These are phyloP conservation scores for Antitype chi DNA, from an alignment of 2,888 invertebrate genomes.

Conservation along the genomic window DNA sequence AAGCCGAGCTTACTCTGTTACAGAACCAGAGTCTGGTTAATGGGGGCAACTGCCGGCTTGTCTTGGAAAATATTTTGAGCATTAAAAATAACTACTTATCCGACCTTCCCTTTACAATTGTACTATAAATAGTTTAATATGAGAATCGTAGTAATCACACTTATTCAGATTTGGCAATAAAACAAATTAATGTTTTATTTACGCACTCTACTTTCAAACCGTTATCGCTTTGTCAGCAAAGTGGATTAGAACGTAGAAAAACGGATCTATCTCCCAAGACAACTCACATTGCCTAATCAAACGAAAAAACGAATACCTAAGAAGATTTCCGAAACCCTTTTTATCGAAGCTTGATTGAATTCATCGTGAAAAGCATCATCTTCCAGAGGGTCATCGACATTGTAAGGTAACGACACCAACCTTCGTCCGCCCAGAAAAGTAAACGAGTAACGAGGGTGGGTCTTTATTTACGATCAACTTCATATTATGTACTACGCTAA, in stretches of 20 bases:
- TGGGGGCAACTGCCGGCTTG: background rate
- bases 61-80: slow-evolving; percentile 18
- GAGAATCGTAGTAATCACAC: background rate
- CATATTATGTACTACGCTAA: slow-evolving; percentile 66
- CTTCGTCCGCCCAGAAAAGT: slow-evolving; percentile 46
- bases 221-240: slow-evolving; percentile 5
- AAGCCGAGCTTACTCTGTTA: background rate
- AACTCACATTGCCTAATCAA: slow-evolving; percentile 2
- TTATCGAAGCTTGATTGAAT: slow-evolving; percentile 36
- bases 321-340: slow-evolving; percentile 23
- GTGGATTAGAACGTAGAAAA: slow-evolving; percentile 24
- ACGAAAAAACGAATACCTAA: slow-evolving; percentile 9
- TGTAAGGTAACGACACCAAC: slow-evolving; percentile 41
- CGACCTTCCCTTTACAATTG: background rate
- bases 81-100: slow-evolving; percentile 12
- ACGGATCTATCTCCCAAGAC: slow-evolving; percentile 1
- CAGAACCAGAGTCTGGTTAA: slow-evolving; percentile 2
- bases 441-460: slow-evolving; percentile 48
- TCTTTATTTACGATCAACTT: slow-evolving; percentile 66
- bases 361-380: slow-evolving; percentile 14
- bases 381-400: slow-evolving; percentile 31
- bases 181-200: slow-evolving; percentile 4
- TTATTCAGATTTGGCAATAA: slow-evolving; percentile 26
- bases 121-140: slow-evolving; percentile 2
- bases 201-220: slow-evolving; percentile 2